These are phyloP conservation scores for Gymnoscopelus braueri DNA, from an alignment of 2,797 vertebrate genomes.

Conservation along the genomic window DNA sequence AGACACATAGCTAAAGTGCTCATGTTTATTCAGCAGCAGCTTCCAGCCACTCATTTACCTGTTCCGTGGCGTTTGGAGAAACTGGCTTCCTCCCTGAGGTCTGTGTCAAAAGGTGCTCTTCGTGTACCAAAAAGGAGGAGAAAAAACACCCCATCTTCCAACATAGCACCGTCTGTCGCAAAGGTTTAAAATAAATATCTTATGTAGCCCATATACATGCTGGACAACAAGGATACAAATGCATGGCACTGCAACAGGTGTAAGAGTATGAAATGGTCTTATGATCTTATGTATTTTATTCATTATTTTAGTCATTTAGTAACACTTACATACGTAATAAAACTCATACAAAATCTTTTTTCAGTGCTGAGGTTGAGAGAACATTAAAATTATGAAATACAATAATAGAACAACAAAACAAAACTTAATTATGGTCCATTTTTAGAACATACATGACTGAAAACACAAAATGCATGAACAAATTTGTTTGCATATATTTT, in stretches of 20 bases:
- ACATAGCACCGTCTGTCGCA: conserved; percentile 9
- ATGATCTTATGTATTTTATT: not conserved
- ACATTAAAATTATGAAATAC: too few relatives aligned
- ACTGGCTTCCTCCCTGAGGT: conserved; percentile 65
- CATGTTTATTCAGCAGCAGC: conserved; percentile 71
- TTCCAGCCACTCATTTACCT: conserved; percentile 81
- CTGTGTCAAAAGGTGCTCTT: conserved; percentile 53
- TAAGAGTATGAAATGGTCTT: not conserved
- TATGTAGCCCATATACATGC: not conserved
- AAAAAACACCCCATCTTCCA: conserved; percentile 18
- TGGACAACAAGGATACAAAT: not conserved
- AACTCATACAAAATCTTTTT: too few relatives aligned
- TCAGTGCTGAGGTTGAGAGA: too few relatives aligned
- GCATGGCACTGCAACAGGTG: not conserved
- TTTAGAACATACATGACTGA: not conserved
- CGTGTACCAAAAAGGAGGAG: conserved; percentile 17
- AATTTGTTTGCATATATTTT: not conserved
- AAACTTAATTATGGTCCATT: not conserved
- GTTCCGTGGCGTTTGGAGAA: conserved; percentile 71
- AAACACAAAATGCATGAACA: not conserved
- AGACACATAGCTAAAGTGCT: too few relatives aligned
- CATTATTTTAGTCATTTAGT: not conserved
- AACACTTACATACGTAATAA: too few relatives aligned
- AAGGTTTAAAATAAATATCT: not conserved
- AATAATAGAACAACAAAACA: not conserved